phyloP scores from a whole-genome alignment of 2,797 vertebrate species.

The Kryptolebias ocellatus region DNA sequence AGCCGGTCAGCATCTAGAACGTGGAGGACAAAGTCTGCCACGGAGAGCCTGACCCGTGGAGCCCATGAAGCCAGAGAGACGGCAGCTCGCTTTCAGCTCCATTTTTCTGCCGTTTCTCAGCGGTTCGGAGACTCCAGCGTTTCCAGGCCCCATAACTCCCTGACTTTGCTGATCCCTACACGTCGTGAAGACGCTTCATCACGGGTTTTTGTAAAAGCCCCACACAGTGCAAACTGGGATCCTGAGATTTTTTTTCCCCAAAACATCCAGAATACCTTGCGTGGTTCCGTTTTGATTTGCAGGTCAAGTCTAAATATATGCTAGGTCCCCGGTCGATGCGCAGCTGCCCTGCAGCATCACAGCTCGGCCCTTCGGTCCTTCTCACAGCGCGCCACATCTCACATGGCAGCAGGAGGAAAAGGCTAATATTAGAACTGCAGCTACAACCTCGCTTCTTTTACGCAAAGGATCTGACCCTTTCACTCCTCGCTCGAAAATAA shows the following conservation, averaged over 20 bases:
- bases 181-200: too few species aligned
- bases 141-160: too few species aligned
- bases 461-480: neutral
- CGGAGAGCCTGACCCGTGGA: conserved; percentile 39
- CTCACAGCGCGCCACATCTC: conserved; percentile 40
- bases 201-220: too few species aligned
- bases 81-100: neutral
- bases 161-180: too few species aligned
- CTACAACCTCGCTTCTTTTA: neutral
- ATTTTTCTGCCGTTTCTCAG: neutral
- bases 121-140: too few species aligned
- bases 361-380: conserved; percentile 24
- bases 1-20: conserved; percentile 76
- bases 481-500: neutral
- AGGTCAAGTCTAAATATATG: neutral
- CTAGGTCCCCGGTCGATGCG: neutral
- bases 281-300: neutral
- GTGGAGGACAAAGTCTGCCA: conserved; percentile 58
- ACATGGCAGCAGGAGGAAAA: conserved; percentile 19
- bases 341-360: neutral
- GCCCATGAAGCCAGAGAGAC: neutral
- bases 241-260: too few species aligned
- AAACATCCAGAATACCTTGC: neutral
- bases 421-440: conserved; percentile 20
- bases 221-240: too few species aligned